phyloP scores from a whole-genome alignment of 1,140 invertebrate species.

The Acromyrmex charruanus region DNA sequence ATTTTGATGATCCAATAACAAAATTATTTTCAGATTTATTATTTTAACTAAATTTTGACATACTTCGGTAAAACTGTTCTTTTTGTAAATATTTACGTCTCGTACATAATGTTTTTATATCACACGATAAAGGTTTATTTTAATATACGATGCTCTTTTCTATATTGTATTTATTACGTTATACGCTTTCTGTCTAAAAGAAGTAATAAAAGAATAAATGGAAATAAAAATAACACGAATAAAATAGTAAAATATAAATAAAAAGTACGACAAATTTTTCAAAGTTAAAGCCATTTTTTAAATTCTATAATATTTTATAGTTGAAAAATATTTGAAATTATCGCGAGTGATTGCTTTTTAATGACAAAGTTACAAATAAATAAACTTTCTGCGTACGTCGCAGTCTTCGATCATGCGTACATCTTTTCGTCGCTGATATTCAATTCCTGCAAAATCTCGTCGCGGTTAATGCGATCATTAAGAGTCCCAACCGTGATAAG shows the following conservation, averaged over 20 bases:
- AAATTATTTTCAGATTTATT: no score
- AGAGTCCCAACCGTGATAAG: background rate
- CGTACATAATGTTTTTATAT: background rate
- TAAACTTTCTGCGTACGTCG: background rate
- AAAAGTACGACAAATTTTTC: background rate
- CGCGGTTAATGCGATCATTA: slow-evolving; percentile 20
- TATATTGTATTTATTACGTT: background rate
- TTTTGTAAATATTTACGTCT: background rate
- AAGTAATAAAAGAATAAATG: background rate
- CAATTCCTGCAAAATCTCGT: slow-evolving; percentile 13
- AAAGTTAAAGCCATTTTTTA: background rate
- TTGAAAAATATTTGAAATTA: background rate
- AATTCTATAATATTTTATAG: background rate
- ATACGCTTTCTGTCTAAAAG: background rate
- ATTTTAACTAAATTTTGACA: no score
- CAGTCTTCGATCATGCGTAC: background rate
- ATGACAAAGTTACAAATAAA: background rate
- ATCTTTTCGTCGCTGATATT: slow-evolving; percentile 9
- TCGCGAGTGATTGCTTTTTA: background rate
- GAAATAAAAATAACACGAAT: background rate
- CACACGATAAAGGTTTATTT: background rate
- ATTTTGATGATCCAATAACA: no score
- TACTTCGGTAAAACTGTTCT: no score
- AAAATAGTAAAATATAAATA: background rate
- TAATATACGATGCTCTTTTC: background rate